Conservation (phyloP, 2,113 vertebrate species). For the Terrapene triunguis region DNA sequence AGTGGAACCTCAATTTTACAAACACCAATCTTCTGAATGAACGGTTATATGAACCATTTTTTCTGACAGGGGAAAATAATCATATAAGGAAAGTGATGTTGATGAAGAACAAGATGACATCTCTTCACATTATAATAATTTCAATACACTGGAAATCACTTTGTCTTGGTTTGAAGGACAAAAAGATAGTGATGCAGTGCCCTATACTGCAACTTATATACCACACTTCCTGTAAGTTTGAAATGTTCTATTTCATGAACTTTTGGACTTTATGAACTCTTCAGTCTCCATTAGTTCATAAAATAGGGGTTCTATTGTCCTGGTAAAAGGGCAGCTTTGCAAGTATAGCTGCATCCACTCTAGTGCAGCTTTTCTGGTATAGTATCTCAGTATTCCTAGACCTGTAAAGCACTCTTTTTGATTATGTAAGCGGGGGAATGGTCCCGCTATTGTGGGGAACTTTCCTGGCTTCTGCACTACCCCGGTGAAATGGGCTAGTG, state of each 20-base stretch:
- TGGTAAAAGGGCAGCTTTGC: background rate
- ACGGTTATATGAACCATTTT: background rate
- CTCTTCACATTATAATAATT: background rate
- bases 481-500: too few species aligned
- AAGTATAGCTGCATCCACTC: too few species aligned
- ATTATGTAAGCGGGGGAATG: too few species aligned
- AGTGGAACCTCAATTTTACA: background rate
- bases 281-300: too few species aligned
- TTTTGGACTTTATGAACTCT: too few species aligned
- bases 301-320: background rate
- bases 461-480: too few species aligned
- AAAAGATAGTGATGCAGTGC: background rate
- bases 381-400: too few species aligned
- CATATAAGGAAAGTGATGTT: background rate
- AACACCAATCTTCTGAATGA: background rate
- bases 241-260: background rate
- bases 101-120: background rate
- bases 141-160: background rate
- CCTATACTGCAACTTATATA: background rate
- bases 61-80: background rate
- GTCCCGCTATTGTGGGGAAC: too few species aligned
- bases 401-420: background rate
- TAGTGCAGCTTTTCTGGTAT: background rate
- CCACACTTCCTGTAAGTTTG: background rate
- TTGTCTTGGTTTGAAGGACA: background rate